Evolutionary conservation across 2,888 invertebrate genomes (phyloP).

Genomic region (Aporophyla lueneburgensis): DNA sequence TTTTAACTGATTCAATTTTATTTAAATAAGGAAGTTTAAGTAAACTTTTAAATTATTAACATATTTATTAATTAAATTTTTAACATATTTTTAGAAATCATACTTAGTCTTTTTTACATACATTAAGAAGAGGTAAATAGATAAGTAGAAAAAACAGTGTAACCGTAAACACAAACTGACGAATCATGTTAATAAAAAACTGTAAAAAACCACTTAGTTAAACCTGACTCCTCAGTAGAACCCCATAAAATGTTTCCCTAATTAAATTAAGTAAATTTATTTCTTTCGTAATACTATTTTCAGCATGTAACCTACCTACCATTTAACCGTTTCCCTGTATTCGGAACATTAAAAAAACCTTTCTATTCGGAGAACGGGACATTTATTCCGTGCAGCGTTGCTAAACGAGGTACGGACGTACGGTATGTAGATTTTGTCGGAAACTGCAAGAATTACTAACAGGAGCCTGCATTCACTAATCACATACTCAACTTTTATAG

Average conservation of each 20-base stretch:
- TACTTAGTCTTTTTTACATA: no score
- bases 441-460: slow-evolving; percentile 65
- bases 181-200: background rate
- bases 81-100: background rate
- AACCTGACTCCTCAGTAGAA: background rate
- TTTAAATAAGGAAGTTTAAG: no score
- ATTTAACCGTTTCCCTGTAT: slow-evolving; percentile 18
- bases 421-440: slow-evolving; percentile 65
- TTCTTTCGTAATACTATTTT: background rate
- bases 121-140: background rate
- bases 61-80: background rate
- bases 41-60: no score
- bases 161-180: background rate
- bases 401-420: slow-evolving; percentile 67
- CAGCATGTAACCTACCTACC: background rate
- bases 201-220: background rate
- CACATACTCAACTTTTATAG: slow-evolving; percentile 51
- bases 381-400: slow-evolving; percentile 61
- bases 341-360: slow-evolving; percentile 46
- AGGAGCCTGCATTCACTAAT: slow-evolving; percentile 61
- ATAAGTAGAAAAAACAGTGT: background rate
- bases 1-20: background rate
- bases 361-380: slow-evolving; percentile 53
- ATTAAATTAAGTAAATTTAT: background rate
- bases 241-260: background rate